phyloP scores from a whole-genome alignment of 2,113 vertebrate species.

The Lamprologus callipterus region DNA sequence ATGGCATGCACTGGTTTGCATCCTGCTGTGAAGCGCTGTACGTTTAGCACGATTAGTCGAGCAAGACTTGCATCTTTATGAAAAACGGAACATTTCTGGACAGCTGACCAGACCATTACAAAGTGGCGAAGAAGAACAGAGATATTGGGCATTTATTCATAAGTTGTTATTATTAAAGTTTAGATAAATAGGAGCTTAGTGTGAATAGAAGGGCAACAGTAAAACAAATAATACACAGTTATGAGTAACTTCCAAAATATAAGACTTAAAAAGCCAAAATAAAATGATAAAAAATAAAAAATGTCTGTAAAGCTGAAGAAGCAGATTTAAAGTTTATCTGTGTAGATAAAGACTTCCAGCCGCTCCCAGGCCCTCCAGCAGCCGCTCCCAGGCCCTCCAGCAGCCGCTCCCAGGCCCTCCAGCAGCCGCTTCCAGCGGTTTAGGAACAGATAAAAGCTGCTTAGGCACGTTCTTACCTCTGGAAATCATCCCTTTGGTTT shows the following conservation, averaged over 20 bases:
- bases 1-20: background rate
- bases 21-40: background rate
- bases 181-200: background rate
- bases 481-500: background rate
- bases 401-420: accelerated
- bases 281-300: background rate
- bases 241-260: accelerated
- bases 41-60: background rate
- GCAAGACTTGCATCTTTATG: background rate
- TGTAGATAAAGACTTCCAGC: background rate
- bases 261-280: background rate
- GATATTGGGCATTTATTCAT: background rate
- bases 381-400: background rate
- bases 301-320: background rate
- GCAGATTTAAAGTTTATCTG: background rate
- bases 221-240: background rate
- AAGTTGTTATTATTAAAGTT: background rate
- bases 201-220: background rate
- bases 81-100: background rate
- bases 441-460: background rate
- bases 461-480: background rate
- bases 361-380: accelerated
- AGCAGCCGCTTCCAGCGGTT: accelerated
- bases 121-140: background rate
- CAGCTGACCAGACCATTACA: background rate